These are phyloP conservation scores for Baccha elongata DNA, from an alignment of 2,888 invertebrate species.

Conservation along the genomic window DNA sequence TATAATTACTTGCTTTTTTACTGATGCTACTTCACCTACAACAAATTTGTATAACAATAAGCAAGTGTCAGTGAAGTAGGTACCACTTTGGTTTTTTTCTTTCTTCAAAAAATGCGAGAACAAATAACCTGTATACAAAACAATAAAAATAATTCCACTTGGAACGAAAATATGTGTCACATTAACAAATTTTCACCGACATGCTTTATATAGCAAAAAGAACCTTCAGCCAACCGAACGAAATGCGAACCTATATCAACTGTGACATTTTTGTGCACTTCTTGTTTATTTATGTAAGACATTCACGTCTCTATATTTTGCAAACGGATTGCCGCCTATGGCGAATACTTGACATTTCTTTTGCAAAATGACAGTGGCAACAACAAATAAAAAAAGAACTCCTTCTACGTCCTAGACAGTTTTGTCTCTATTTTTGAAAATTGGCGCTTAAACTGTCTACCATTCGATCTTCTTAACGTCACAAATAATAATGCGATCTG, in stretches of 20 bases:
- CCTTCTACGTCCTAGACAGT: slow-evolving; percentile 23
- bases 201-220: slow-evolving; percentile 58
- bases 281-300: slow-evolving; percentile 36
- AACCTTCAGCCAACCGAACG: slow-evolving; percentile 64
- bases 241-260: slow-evolving; percentile 70
- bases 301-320: slow-evolving; percentile 28
- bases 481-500: slow-evolving; percentile 42
- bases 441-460: slow-evolving; percentile 66
- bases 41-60: slow-evolving; percentile 48
- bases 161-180: slow-evolving; percentile 48
- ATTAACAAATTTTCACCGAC: slow-evolving; percentile 69
- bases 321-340: slow-evolving; percentile 62
- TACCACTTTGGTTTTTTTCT: slow-evolving; percentile 22
- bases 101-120: slow-evolving; percentile 49
- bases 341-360: slow-evolving; percentile 56
- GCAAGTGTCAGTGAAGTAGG: slow-evolving; percentile 69
- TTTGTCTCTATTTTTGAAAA: slow-evolving; percentile 14
- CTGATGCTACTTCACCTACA: slow-evolving; percentile 25
- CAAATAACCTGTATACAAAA: slow-evolving; percentile 23
- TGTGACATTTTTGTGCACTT: slow-evolving; percentile 57
- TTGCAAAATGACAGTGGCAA: slow-evolving; percentile 5
- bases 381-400: background rate
- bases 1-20: no score
- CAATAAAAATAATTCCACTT: slow-evolving; percentile 8
- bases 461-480: slow-evolving; percentile 19